Evolutionary conservation across 2,888 invertebrate species (phyloP).

Genomic region (Nomada goodeniana): DNA sequence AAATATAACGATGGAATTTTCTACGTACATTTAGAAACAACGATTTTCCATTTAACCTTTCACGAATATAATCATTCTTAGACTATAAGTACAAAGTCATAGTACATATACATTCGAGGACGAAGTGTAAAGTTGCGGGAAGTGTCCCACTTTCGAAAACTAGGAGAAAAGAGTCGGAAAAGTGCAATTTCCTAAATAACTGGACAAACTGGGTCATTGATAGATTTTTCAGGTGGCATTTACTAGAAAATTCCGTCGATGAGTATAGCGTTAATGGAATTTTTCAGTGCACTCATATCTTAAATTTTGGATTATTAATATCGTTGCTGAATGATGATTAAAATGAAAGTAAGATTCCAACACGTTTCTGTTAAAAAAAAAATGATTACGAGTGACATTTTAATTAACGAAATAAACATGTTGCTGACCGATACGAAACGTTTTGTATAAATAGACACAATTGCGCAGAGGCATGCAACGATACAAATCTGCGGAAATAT

Average conservation of each 20-base stretch:
- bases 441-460: background rate
- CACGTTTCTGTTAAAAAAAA: background rate
- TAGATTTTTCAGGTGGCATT: background rate
- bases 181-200: slow-evolving; percentile 3
- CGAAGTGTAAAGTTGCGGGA: background rate
- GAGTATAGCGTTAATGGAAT: background rate
- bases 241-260: background rate
- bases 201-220: slow-evolving; percentile 1
- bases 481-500: background rate
- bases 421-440: background rate
- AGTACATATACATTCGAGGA: background rate
- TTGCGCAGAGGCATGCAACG: no score
- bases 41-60: background rate
- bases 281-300: no score
- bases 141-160: slow-evolving; percentile 9
- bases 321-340: no score
- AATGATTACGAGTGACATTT: background rate
- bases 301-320: no score
- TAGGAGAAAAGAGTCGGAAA: background rate
- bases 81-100: background rate
- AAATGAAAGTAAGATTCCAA: no score
- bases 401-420: background rate
- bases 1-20: background rate
- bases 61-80: background rate
- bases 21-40: background rate